Base-by-base conservation (phyloP, 1,140 invertebrate genomes). In the Drosophila obscura region DNA sequence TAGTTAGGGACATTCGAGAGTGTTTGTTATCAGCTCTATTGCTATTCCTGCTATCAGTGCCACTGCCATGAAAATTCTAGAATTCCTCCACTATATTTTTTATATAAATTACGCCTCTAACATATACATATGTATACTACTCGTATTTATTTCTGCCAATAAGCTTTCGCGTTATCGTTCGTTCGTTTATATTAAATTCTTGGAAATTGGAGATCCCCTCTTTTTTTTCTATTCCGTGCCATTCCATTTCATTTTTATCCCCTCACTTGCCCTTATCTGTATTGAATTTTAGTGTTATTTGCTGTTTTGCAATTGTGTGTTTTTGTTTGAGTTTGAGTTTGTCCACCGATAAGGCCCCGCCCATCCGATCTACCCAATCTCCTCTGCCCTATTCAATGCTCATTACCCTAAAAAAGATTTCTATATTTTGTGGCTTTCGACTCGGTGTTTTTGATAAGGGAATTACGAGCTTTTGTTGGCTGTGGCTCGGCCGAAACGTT, bases 231-330 rank as follows among this genome's bases (percentile, higher is more conserved):
- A 55, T 55, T 53, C 43, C 39, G 19, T 31, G 59, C 48, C 45
- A 52, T 60, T 58, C 52, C 53, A 58, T 73, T 13, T 55, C 46
- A 7, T 16, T 39, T 39, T 58, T 60, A 72, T 50, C 56, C 44
- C 31, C 52, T 0, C 59, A 41, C 57, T 13, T 77, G 19, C 48
- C 24, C 41, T 31, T 65, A 56, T 66, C 64, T 28, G 46, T 71
- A 55, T 68, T 45, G 45, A 28, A 31, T 72, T 75, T 67, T 71
- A 22, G 50, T 78, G 56, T 69, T 61, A 60, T 81, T 80, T 77
- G 52, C 55, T 68, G 67, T 80, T 80, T 80, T 82, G 78, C 64
- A 75, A 71, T 64, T 77, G 64, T 87, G 84, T 74, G 87, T 83
- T 71, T 71, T 65, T 62, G 41, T 26, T 64, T 9, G 1, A 1